These are phyloP conservation scores for Picathartes gymnocephalus DNA, from an alignment of 2,113 vertebrate species.

Conservation along the genomic window DNA sequence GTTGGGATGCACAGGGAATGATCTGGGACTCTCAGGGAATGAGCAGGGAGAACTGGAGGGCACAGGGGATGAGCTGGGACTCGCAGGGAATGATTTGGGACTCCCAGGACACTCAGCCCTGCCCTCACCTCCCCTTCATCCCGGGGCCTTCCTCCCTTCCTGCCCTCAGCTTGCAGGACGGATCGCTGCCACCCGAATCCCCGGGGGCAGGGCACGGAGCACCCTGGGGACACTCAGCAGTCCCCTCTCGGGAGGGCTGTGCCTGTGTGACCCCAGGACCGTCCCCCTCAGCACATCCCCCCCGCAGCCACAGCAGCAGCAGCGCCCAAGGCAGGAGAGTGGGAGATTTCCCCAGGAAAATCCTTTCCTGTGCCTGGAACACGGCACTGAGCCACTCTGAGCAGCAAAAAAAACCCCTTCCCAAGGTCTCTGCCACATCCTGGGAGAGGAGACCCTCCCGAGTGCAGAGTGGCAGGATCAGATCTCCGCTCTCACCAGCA, in stretches of 20 bases:
- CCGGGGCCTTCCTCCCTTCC: background rate
- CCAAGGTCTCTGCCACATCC: background rate
- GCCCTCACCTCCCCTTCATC: background rate
- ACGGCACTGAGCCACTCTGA: fast-evolving
- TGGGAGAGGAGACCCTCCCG: background rate
- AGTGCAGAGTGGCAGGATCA: background rate
- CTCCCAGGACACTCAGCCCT: fast-evolving
- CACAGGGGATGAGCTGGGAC: background rate
- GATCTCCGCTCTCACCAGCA: background rate
- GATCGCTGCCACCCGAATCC: background rate
- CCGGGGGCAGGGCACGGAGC: background rate
- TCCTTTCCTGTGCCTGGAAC: background rate
- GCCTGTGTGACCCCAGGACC: background rate
- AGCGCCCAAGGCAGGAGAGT: fast-evolving
- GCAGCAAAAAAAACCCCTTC: background rate
- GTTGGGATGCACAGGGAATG: background rate
- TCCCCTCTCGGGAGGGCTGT: background rate
- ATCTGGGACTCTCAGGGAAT: background rate
- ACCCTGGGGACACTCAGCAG: background rate
- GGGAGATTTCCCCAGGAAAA: background rate
- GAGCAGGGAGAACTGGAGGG: too few relatives aligned
- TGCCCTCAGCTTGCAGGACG: background rate
- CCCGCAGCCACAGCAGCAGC: background rate
- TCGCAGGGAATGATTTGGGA: too few relatives aligned
- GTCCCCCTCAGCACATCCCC: background rate